Percentiles rank a stretch among this genome's conserved stretches.
Conservation (phyloP, 2,797 vertebrate genomes). For the Tauraco hartlaubi region DNA sequence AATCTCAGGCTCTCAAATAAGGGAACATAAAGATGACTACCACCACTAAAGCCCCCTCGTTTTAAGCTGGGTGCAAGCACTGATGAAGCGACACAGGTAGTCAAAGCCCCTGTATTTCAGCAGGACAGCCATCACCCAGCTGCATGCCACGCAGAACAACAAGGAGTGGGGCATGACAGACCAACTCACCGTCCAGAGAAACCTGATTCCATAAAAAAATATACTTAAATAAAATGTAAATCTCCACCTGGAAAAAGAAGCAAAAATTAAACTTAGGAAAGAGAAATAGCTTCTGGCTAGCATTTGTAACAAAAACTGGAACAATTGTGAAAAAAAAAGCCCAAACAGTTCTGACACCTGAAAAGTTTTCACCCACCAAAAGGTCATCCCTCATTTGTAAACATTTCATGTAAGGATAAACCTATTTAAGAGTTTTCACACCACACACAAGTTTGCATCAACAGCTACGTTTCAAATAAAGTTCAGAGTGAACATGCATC, state of each 20-base stretch:
- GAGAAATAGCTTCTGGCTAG: neutral
- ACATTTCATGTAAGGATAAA: neutral
- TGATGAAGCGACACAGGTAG: neutral
- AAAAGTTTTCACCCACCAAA: neutral
- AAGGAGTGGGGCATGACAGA: neutral
- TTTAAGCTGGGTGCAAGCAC: neutral
- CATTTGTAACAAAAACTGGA: neutral
- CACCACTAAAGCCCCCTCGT: neutral
- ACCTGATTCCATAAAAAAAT: constrained; percentile 93
- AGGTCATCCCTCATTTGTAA: neutral
- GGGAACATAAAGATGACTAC: neutral
- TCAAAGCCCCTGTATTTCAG: neutral
- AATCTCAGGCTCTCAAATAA: neutral
- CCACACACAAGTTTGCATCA: neutral
- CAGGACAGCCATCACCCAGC: neutral
- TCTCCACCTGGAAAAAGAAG: constrained; percentile 89
- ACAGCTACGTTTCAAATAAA: neutral
- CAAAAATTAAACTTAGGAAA: neutral
- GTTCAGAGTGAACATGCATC: neutral
- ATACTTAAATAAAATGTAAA: constrained; percentile 95
- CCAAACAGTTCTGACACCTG: neutral
- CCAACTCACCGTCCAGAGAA: constrained; percentile 94
- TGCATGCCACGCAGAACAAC: neutral
- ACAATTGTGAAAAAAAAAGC: neutral
- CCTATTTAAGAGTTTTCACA: neutral